Evolutionary conservation across 2,888 invertebrate species (phyloP).

Genomic region (Chrysomela aeneicollis): DNA sequence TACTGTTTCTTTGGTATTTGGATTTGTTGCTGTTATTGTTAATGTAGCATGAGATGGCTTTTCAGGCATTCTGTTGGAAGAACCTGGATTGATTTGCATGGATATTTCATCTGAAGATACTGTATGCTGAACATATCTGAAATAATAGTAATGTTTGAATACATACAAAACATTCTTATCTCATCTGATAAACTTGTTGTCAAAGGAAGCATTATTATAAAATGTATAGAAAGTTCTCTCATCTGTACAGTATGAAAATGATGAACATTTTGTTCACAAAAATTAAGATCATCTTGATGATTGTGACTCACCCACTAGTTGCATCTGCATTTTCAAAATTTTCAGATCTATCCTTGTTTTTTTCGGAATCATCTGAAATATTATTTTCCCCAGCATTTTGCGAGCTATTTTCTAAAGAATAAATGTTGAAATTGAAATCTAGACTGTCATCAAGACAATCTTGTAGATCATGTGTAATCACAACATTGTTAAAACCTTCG

Average conservation of each 20-base stretch:
- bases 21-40: slow-evolving; percentile 71
- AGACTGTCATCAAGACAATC: slow-evolving; percentile 62
- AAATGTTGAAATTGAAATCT: slow-evolving; percentile 61
- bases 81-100: slow-evolving; percentile 75
- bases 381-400: slow-evolving; percentile 16
- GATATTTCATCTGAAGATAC: slow-evolving; percentile 74
- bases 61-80: slow-evolving; percentile 68
- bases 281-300: background rate
- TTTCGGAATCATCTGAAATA: slow-evolving; percentile 13
- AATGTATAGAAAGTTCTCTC: too few relatives aligned
- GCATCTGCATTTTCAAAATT: slow-evolving; percentile 34
- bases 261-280: background rate
- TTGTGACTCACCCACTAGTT: slow-evolving; percentile 27
- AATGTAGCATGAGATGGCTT: slow-evolving; percentile 75
- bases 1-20: slow-evolving; percentile 62
- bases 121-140: slow-evolving; percentile 74
- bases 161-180: background rate
- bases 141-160: slow-evolving; percentile 40
- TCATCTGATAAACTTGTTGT: background rate
- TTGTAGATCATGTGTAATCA: slow-evolving; percentile 65
- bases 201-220: background rate
- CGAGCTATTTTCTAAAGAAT: slow-evolving; percentile 26
- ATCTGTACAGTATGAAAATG: too few relatives aligned
- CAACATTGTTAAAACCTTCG: slow-evolving; percentile 56
- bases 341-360: background rate